These are phyloP conservation scores for Falco punctatus DNA, from an alignment of 2,113 vertebrate genomes.

Conservation along the genomic window DNA sequence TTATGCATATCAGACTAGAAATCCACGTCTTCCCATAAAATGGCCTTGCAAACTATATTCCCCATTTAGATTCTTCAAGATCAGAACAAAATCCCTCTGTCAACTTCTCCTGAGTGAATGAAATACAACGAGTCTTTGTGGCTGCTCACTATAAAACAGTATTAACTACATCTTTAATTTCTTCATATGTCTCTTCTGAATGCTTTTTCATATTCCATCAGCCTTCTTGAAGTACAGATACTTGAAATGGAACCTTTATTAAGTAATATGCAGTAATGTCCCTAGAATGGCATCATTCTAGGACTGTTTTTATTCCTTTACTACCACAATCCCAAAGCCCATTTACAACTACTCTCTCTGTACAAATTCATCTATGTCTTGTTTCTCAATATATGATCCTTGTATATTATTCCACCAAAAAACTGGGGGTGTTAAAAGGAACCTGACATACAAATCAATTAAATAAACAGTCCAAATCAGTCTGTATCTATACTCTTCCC, in stretches of 20 bases:
- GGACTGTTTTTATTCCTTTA: background rate
- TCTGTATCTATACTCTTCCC: background rate
- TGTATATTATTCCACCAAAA: background rate
- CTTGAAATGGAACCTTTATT: background rate
- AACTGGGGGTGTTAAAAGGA: background rate
- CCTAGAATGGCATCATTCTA: background rate
- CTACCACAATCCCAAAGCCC: background rate
- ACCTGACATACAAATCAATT: background rate
- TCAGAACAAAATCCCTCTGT: background rate
- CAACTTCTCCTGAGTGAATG: background rate
- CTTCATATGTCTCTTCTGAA: background rate
- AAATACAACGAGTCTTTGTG: background rate
- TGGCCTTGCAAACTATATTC: background rate
- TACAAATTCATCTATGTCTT: background rate
- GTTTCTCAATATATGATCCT: background rate
- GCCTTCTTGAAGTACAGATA: background rate
- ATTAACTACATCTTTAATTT: background rate
- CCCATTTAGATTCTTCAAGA: background rate
- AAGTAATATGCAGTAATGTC: background rate
- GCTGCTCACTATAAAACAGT: background rate
- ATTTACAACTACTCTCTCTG: background rate
- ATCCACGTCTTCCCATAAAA: background rate
- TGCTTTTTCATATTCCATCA: background rate
- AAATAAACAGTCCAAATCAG: background rate
- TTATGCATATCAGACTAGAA: background rate